Percentiles rank a stretch among this genome's conserved stretches.
phyloP scores from a whole-genome alignment of 2,113 vertebrate genomes.

The Odontesthes bonariensis region DNA sequence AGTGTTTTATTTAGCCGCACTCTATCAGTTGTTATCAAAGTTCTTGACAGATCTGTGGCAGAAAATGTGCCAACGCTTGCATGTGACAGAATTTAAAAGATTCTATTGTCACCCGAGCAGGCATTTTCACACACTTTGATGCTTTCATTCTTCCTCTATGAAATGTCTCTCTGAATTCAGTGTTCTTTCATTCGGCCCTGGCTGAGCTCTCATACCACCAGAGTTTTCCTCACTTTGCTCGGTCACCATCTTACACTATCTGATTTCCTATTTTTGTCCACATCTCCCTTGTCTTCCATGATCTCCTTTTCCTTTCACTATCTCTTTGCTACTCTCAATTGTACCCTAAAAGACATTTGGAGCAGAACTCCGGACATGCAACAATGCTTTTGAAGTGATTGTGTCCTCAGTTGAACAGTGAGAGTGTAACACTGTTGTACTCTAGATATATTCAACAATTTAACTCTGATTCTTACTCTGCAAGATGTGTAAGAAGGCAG shows the following conservation, averaged over 20 bases:
- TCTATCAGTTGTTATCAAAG: neutral
- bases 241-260: slow-evolving; percentile 46
- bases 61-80: slow-evolving; percentile 4
- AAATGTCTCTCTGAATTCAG: slow-evolving; percentile 63
- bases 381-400: no score
- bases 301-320: neutral
- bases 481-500: no score
- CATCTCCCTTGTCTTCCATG: slow-evolving; percentile 26
- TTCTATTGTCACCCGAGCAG: slow-evolving; percentile 45
- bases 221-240: slow-evolving; percentile 24
- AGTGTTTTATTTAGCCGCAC: neutral
- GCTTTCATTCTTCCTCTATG: slow-evolving; percentile 50
- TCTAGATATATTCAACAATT: no score
- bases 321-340: neutral
- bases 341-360: no score
- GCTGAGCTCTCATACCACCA: neutral
- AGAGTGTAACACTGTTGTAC: no score
- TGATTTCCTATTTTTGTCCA: slow-evolving; percentile 44
- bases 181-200: slow-evolving; percentile 39
- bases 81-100: slow-evolving; percentile 41
- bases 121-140: slow-evolving; percentile 67
- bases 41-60: slow-evolving; percentile 14
- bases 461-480: no score
- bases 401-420: no score
- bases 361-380: no score